Percentiles rank a stretch among this genome's conserved stretches.
Evolutionary conservation across 2,113 vertebrate species (phyloP).

Genomic region (Macquaria australasica): DNA sequence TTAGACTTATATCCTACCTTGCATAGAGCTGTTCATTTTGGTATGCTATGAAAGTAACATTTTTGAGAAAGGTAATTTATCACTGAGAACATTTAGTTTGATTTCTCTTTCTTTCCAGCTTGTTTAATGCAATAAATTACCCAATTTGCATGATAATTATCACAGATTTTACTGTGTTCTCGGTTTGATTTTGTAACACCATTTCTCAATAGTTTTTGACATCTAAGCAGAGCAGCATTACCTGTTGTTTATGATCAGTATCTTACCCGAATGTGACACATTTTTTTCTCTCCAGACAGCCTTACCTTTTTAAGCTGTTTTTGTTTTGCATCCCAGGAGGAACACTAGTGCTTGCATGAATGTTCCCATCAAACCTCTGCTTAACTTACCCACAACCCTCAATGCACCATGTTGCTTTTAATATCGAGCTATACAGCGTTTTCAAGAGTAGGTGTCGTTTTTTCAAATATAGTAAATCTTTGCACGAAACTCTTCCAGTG

Average conservation of each 20-base stretch:
- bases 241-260: slow-evolving; percentile 20
- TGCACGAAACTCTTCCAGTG: background rate
- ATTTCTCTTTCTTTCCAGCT: slow-evolving; percentile 8
- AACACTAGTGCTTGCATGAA: background rate
- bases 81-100: background rate
- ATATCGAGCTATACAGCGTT: background rate
- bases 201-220: background rate
- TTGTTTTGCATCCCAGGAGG: slow-evolving; percentile 30
- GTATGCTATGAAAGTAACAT: background rate
- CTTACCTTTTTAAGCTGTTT: background rate
- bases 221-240: background rate
- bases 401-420: slow-evolving; percentile 14
- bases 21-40: background rate
- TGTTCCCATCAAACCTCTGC: slow-evolving; percentile 26
- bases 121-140: slow-evolving; percentile 9
- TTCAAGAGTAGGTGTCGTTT: background rate
- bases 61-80: slow-evolving; percentile 1
- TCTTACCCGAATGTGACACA: background rate
- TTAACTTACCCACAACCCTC: background rate
- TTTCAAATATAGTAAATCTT: slow-evolving; percentile 10
- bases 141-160: slow-evolving; percentile 1
- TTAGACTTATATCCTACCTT: background rate
- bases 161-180: background rate
- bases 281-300: slow-evolving; percentile 5
- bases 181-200: background rate